Percentiles rank a stretch among this genome's conserved stretches.
Evolutionary conservation across 2,113 vertebrate genomes (phyloP).

Genomic region (Chrysochloris asiatica): DNA sequence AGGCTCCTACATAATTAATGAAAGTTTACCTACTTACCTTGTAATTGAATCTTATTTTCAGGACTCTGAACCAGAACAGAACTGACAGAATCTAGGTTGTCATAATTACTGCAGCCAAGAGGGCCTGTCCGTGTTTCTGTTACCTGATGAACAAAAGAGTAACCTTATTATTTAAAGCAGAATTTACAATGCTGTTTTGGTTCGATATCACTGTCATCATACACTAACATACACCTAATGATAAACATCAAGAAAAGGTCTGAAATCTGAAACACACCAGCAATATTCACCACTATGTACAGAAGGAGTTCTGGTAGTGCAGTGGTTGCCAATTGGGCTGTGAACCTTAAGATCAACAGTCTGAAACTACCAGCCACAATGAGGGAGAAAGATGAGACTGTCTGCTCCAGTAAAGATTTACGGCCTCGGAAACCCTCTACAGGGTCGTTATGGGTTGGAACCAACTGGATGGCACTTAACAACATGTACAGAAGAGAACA

Average conservation of each 20-base stretch:
- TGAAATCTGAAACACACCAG: background rate
- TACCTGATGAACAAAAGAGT: conserved; percentile 87
- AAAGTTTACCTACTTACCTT: conserved; percentile 90
- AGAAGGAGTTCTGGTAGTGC: background rate
- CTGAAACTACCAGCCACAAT: too few relatives aligned
- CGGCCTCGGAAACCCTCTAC: too few relatives aligned
- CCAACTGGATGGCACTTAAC: too few relatives aligned
- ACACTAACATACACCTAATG: background rate
- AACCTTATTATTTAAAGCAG: conserved; percentile 66
- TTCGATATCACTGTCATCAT: background rate
- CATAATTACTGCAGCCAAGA: conserved; percentile 99
- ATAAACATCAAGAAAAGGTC: background rate
- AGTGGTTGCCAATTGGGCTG: too few relatives aligned
- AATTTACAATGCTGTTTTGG: background rate
- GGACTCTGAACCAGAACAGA: conserved; percentile 99
- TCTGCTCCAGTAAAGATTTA: too few relatives aligned
- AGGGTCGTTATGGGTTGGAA: too few relatives aligned
- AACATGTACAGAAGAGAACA: too few relatives aligned
- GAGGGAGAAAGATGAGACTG: too few relatives aligned
- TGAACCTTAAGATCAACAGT: too few relatives aligned
- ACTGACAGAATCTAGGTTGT: conserved; percentile 99
- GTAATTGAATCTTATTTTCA: conserved; percentile 98
- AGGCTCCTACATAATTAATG: conserved; percentile 58
- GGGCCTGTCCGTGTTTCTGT: conserved; percentile 98
- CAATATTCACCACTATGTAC: background rate